Conservation (phyloP, 2,113 vertebrate genomes). For the Chiloscyllium plagiosum region DNA sequence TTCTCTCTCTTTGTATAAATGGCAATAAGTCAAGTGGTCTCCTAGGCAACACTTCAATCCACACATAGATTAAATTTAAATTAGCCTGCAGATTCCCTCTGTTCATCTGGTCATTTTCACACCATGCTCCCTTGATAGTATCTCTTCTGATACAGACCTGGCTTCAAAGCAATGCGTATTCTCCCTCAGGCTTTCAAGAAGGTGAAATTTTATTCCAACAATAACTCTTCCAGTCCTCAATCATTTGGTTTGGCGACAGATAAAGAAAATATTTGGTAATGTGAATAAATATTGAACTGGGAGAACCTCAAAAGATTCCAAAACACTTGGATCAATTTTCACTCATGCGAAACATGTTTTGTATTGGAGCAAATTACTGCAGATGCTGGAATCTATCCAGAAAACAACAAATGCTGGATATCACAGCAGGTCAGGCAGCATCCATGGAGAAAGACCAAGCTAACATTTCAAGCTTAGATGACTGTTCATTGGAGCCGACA, state of each 20-base stretch:
- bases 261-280: neutral
- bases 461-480: too few species aligned
- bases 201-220: neutral
- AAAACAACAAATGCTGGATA: too few species aligned
- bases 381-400: too few species aligned
- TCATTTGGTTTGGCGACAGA: neutral
- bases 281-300: neutral
- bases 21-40: conserved; percentile 15
- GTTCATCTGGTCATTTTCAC: conserved; percentile 22
- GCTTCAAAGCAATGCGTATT: neutral
- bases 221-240: neutral
- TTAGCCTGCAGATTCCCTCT: neutral
- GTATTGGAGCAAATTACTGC: too few species aligned
- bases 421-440: too few species aligned
- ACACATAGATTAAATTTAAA: conserved; percentile 27
- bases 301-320: neutral
- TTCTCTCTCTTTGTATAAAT: neutral
- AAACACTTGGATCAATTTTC: neutral
- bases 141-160: neutral
- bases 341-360: neutral
- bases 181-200: neutral
- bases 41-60: conserved; percentile 26
- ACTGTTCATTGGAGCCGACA: too few species aligned
- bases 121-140: neutral
- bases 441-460: too few species aligned